Evolutionary conservation across 2,113 vertebrate species (phyloP).

Genomic region (Apodemus speciosus): DNA sequence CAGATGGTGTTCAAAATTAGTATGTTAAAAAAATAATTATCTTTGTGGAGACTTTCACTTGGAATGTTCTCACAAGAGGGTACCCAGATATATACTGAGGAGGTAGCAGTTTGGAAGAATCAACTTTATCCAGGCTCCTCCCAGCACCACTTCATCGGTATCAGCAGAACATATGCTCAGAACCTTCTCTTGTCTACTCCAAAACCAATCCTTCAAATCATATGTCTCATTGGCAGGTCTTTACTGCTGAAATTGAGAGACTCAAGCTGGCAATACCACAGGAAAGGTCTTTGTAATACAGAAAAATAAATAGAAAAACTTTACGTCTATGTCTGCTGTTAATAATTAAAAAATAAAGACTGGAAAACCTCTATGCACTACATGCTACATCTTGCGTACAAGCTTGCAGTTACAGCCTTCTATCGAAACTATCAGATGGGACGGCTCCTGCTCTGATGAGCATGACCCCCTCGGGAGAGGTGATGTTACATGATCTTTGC

Average conservation of each 20-base stretch:
- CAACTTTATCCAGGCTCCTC: slow-evolving; percentile 11
- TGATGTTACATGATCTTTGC: not conserved
- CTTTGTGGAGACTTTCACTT: slow-evolving; percentile 24
- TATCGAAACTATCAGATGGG: not conserved
- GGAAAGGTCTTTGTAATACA: not conserved
- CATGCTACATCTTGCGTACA: not conserved
- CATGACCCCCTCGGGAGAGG: not conserved
- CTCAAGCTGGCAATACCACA: not conserved
- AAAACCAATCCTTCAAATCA: slow-evolving; percentile 36
- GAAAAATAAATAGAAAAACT: not conserved
- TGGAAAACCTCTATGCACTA: not conserved
- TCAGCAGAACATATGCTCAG: slow-evolving; percentile 56
- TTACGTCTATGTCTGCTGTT: not conserved
- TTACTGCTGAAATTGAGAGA: slow-evolving; percentile 7
- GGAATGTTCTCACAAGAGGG: slow-evolving; percentile 30
- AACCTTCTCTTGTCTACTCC: slow-evolving; percentile 55
- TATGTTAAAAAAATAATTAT: slow-evolving; percentile 14
- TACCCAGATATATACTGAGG: slow-evolving; percentile 32
- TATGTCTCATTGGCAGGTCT: slow-evolving; percentile 66
- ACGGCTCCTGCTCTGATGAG: not conserved
- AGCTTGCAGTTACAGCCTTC: not conserved
- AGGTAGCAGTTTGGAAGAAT: slow-evolving; percentile 38
- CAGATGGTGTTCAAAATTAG: slow-evolving; percentile 41
- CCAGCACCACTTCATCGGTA: slow-evolving; percentile 41
- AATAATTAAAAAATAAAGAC: slow-evolving; percentile 13